These are phyloP conservation scores for Lacerta agilis DNA, from an alignment of 2,797 vertebrate genomes.

Conservation along the genomic window DNA sequence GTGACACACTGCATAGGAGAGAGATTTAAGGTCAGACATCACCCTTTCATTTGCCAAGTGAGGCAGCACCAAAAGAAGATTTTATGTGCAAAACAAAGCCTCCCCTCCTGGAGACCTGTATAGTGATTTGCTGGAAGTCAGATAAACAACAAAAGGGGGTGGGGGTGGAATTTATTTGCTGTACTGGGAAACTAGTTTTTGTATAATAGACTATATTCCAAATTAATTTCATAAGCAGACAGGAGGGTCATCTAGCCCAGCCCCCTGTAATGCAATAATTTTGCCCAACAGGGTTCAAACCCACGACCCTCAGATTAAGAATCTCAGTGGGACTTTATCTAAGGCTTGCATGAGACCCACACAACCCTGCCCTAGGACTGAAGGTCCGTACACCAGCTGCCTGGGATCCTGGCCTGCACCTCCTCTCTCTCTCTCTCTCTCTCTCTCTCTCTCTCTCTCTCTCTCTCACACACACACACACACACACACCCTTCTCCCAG, in stretches of 20 bases:
- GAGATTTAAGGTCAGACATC: background rate
- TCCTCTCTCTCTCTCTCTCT: no score
- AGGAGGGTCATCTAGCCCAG: no score
- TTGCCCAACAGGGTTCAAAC: no score
- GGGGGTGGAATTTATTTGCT: background rate
- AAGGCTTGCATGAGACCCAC: no score
- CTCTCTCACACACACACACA: accelerated
- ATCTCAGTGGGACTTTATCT: no score
- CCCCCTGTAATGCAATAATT: no score
- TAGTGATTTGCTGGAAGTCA: background rate
- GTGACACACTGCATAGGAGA: slow-evolving; percentile 11
- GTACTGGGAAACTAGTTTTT: accelerated
- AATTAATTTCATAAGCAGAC: background rate
- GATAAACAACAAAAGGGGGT: background rate
- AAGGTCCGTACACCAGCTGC: no score
- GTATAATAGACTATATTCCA: background rate
- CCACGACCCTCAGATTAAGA: no score
- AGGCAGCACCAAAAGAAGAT: background rate
- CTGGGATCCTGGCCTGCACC: no score
- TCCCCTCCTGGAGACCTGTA: background rate
- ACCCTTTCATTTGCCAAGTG: slow-evolving; percentile 9
- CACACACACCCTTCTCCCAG: no score
- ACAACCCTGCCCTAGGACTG: no score
- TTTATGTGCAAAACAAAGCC: slow-evolving; percentile 20
- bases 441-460: no score